Evolutionary conservation across 2,113 vertebrate species (phyloP), one percentile per base, ranked within the genome.

Genomic region (Aviceda subcristata): DNA sequence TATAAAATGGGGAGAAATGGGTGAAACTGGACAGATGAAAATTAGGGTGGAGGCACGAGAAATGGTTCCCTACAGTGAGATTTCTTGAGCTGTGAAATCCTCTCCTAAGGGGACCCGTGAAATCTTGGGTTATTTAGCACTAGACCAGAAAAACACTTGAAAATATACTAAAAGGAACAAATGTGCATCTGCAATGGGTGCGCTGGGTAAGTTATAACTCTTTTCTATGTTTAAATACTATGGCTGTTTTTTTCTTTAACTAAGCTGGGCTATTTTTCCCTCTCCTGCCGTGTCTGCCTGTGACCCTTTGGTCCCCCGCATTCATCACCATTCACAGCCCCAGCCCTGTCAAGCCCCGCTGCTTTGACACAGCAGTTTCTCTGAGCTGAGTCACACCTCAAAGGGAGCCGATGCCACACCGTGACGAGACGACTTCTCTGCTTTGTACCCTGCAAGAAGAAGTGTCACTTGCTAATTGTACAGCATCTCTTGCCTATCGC

Each of bases 321-420:
- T 51, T 81, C 39, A 51, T 20, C 55, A 26, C 26, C 56, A 17
- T 21, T 48, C 86, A 38, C 1, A 1, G 56, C 53, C 88, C 67
- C 34, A 59, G 83, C 62, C 46, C 80, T 53, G 77, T 6, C 11
- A 14, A 66, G 29, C 66, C 36, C 64, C 13, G 2, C 4, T 5
- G 60, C 72, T 80, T 63, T 95, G 95, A 56, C 45, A 73, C 91
- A 92, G 89, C 89, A 91, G 32, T 79, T 94, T 89, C 81, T 86
- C 81, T 1, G 24, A 87, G 91, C 94, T 95, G 96, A 97, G 96
- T 97, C 96, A 97, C 14, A 18, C 79, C 77, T 66, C 12, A 12
- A 81, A 84, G 73, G 62, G 20, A 94, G 53, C 18, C 0, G 6
- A 17, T 5, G 12, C 66, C 76, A 83, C 53, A 10, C 66, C 0